Evolutionary conservation across 2,113 vertebrate genomes (phyloP), one percentile per base, ranked within the genome.

Genomic region (Bombycilla garrulus): DNA sequence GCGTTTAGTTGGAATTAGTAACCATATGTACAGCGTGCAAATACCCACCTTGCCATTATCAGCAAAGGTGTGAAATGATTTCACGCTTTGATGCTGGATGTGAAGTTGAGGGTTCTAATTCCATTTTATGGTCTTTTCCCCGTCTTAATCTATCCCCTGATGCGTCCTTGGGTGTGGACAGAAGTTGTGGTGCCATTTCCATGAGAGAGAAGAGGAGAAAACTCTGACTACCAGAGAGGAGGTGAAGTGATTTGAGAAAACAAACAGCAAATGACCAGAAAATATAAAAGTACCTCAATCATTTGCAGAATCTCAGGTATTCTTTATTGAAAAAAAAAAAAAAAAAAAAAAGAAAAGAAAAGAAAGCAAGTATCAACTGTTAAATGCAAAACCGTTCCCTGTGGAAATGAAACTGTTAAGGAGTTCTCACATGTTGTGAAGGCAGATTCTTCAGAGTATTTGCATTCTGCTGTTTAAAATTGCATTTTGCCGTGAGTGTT

Each of bases 21-120:
- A 47, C 48, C 33, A 18, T 2, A 31, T 0, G 1, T 22, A 45
- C 6, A 42, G 3, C 1, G 0, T 18, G 19, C 28, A 78, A 62
- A 78, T 25, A 35, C 1, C 1, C 38, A 25, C 8, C 12, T 54
- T 82, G 31, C 4, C 13, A 19, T 73, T 65, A 19, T 15, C 36
- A 77, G 40, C 4, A 70, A 44, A 40, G 12, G 5, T 20, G 10
- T 40, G 20, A 83, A 69, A 83, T 16, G 0, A 40, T 76, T 82
- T 76, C 19, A 4, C 60, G 12, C 9, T 12, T 51, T 60, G 80
- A 17, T n/a, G 35, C 4, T 40, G 69, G 15, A 35, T 42, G 5
- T 61, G 58, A 56, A 77, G 19, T 24, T 26, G 22, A 69, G n/a
- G 18, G 7, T 66, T 74, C 38, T 62, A 36, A 64, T 31, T 38